phyloP scores from a whole-genome alignment of 1,140 invertebrate species.

The Cydia splendana region DNA sequence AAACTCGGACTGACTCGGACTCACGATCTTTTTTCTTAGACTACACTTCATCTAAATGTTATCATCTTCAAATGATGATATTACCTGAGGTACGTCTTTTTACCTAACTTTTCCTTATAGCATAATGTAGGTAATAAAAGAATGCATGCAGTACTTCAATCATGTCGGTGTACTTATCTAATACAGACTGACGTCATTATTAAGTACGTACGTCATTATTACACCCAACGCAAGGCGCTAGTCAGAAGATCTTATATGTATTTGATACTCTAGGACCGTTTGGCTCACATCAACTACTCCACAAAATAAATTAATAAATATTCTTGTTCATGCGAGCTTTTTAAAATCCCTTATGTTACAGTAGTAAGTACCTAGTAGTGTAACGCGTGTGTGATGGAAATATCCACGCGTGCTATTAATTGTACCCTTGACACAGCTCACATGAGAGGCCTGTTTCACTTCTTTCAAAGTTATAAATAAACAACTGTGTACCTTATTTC shows the following conservation, averaged over 20 bases:
- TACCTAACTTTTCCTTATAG: not conserved
- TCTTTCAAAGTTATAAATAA: not conserved
- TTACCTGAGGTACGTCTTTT: not conserved
- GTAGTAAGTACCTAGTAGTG: not conserved
- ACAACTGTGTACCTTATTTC: not conserved
- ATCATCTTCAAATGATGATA: no score
- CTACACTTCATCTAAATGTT: no score
- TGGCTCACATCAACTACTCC: not conserved
- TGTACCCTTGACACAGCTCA: conserved; percentile 1
- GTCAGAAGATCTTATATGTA: not conserved
- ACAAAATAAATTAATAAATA: no score
- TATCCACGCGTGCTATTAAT: not conserved
- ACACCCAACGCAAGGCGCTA: not conserved
- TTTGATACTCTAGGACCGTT: not conserved
- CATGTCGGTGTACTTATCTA: not conserved
- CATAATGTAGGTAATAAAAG: not conserved
- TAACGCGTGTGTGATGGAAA: not conserved
- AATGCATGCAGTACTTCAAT: not conserved
- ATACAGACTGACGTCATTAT: not conserved
- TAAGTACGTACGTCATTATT: not conserved
- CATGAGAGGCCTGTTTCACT: not conserved
- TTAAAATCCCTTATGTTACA: not conserved
- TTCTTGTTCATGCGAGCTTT: not conserved
- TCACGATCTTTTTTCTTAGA: no score
- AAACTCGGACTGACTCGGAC: no score